Evolutionary conservation across 1,140 invertebrate species (phyloP).

Genomic region (Artemia franciscana): DNA sequence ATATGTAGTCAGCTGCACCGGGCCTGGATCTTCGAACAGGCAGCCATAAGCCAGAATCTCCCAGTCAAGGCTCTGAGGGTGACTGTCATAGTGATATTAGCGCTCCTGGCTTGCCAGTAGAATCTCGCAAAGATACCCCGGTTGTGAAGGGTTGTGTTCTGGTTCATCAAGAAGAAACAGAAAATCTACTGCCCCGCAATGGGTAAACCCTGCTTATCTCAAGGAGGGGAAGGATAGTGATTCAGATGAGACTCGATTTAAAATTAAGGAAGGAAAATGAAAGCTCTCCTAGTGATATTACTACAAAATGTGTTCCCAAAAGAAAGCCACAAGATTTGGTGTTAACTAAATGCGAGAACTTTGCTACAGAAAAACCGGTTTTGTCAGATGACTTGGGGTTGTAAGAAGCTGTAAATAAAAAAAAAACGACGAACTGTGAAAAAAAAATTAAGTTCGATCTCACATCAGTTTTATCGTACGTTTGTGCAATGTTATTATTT

Average conservation of each 20-base stretch:
- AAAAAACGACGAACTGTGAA: slow-evolving; percentile 8
- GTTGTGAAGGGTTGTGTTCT: slow-evolving; percentile 18
- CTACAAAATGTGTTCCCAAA: not conserved
- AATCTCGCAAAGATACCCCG: slow-evolving; percentile 8
- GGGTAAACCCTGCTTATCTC: slow-evolving; percentile 84
- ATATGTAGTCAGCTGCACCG: slow-evolving; percentile 11
- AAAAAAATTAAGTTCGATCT: not conserved
- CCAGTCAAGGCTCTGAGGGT: slow-evolving; percentile 21
- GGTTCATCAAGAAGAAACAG: slow-evolving; percentile 29
- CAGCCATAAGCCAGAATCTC: not conserved
- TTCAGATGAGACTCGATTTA: not conserved
- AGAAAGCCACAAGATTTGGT: not conserved
- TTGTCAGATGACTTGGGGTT: no score
- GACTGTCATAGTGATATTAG: slow-evolving; percentile 21
- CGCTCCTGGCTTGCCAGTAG: slow-evolving; percentile 14
- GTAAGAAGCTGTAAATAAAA: no score
- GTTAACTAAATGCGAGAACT: not conserved
- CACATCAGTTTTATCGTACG: not conserved
- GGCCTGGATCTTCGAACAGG: slow-evolving; percentile 8
- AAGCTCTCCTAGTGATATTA: not conserved
- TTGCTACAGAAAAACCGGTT: not conserved
- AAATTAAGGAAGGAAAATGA: slow-evolving; percentile 4
- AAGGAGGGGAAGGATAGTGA: slow-evolving; percentile 22
- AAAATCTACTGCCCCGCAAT: slow-evolving; percentile 84
- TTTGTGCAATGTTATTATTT: not conserved